phyloP scores from a whole-genome alignment of 2,797 vertebrate species.

The Potorous gilbertii region DNA sequence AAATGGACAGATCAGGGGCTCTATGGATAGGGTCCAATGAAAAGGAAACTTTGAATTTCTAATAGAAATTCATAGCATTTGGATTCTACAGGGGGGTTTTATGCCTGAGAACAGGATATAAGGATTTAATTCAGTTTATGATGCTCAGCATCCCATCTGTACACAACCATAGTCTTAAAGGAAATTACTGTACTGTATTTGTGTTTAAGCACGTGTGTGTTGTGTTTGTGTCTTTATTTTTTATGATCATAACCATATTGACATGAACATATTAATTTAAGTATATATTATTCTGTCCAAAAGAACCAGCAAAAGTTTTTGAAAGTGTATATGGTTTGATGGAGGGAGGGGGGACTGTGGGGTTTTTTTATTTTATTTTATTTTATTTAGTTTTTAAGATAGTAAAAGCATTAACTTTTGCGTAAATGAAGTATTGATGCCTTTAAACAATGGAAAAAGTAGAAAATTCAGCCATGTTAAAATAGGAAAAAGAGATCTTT shows the following conservation, averaged over 20 bases:
- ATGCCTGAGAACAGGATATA: not conserved
- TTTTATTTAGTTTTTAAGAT: not conserved
- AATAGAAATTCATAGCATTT: not conserved
- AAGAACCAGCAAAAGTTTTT: not conserved
- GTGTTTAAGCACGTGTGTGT: not conserved
- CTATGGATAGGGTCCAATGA: not conserved
- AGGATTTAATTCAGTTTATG: not conserved
- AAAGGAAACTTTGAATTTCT: not conserved
- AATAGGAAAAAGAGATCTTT: not conserved
- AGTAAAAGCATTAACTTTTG: not conserved
- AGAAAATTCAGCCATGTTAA: not conserved
- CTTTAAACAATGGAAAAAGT: not conserved
- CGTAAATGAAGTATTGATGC: not conserved
- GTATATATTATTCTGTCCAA: not conserved
- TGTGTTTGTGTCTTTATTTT: not conserved
- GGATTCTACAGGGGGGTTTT: not conserved
- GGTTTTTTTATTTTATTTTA: not conserved
- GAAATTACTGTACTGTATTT: not conserved
- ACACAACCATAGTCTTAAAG: not conserved
- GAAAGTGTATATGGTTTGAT: not conserved
- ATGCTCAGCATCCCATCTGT: not conserved
- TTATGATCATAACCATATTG: not conserved
- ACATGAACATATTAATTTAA: not conserved
- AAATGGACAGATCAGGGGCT: not conserved
- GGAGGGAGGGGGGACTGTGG: not conserved